Conservation (phyloP, 2,113 vertebrate genomes). For the Aphyosemion australe region DNA sequence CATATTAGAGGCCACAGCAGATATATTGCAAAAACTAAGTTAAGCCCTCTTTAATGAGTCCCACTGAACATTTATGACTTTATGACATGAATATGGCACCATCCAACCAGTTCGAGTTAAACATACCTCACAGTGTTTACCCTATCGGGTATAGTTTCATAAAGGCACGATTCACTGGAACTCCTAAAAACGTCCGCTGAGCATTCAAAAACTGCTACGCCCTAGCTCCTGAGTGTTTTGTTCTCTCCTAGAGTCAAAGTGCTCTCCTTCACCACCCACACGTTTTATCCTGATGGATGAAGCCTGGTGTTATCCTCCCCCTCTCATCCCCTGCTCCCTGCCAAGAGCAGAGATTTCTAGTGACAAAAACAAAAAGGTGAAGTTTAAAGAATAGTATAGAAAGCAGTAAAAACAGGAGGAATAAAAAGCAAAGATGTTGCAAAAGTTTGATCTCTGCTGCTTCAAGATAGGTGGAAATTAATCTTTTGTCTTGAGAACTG, state of each 20-base stretch:
- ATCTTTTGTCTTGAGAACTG: background rate
- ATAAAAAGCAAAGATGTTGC: too few species aligned
- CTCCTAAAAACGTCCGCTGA: conserved; percentile 6
- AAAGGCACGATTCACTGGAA: background rate
- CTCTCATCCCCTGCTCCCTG: conserved; percentile 19
- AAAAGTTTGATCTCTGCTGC: background rate
- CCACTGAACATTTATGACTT: too few species aligned
- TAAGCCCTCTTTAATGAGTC: background rate
- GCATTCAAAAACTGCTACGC: conserved; percentile 29
- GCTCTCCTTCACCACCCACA: conserved; percentile 24
- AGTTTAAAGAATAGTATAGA: conserved; percentile 10
- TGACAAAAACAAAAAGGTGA: conserved; percentile 1
- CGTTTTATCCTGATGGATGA: conserved; percentile 41
- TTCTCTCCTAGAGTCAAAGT: conserved; percentile 34
- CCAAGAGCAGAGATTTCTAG: conserved; percentile 27
- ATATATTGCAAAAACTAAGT: too few species aligned
- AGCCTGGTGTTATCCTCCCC: conserved; percentile 43
- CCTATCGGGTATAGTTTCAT: background rate
- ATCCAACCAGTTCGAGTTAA: background rate
- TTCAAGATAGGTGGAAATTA: background rate
- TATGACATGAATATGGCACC: background rate
- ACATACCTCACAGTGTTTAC: background rate
- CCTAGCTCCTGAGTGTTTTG: conserved; percentile 24
- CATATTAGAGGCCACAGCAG: too few species aligned
- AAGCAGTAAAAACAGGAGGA: background rate